phyloP scores from a whole-genome alignment of 2,888 invertebrate species.

The Metellina segmentata region DNA sequence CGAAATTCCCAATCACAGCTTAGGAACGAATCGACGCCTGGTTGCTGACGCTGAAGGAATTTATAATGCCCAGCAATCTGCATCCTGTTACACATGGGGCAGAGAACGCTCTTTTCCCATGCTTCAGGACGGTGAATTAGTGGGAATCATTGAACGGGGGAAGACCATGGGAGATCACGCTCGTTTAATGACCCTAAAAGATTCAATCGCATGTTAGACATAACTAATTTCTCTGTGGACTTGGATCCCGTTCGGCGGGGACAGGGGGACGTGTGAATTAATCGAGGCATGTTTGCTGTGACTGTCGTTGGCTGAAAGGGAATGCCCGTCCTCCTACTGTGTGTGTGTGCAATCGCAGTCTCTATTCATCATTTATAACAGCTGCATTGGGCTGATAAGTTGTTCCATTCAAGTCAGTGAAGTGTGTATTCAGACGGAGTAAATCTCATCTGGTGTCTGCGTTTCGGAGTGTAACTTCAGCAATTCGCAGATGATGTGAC shows the following conservation, averaged over 20 bases:
- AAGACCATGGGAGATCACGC: not conserved
- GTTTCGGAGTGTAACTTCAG: no score
- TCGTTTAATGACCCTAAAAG: constrained; percentile 38
- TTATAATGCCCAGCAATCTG: constrained; percentile 19
- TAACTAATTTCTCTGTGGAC: not conserved
- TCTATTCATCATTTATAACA: no score
- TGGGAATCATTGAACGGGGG: constrained; percentile 9
- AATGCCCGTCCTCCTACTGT: not conserved
- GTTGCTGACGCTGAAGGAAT: constrained; percentile 15
- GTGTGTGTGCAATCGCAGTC: no score
- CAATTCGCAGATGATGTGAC: no score
- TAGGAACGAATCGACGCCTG: constrained; percentile 8
- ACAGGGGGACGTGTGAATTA: not conserved
- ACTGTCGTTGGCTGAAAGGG: not conserved
- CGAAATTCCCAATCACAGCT: not conserved
- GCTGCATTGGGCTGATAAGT: not conserved
- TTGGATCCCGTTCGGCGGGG: no score
- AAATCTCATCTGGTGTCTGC: no score
- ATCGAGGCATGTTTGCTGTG: not conserved
- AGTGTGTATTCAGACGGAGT: no score
- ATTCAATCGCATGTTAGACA: not conserved
- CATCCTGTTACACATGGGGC: not conserved
- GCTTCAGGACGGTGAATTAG: not conserved
- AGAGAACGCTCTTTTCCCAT: not conserved
- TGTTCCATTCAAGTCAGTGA: not conserved